Evolutionary conservation across 2,113 vertebrate genomes (phyloP), one percentile per base, ranked within the genome.

Genomic region (Trematomus loennbergii): DNA sequence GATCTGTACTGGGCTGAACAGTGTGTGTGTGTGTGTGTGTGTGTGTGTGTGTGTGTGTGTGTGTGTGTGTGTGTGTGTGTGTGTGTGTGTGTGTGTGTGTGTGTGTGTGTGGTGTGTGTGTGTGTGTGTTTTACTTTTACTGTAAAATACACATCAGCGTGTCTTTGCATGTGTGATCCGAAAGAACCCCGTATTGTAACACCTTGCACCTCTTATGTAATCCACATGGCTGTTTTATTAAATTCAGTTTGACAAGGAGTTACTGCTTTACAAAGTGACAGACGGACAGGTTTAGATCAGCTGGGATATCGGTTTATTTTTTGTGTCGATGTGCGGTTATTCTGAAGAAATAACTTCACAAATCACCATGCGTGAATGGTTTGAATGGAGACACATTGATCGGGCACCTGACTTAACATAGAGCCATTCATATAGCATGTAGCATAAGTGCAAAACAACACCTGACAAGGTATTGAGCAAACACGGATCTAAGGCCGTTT

Each of bases 21-120:
- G 81, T 76, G 78, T 87, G 90, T 83, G 83, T n/a, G 75, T 48
- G 57, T 45, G 49, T 70, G 63, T 72, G 20, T 40, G 54, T 50
- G 59, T 66, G 81, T 72, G 74, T 52, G 78, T 29, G 78, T 65
- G 57, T 72, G 62, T 70, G 59, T 52, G 49, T n/a, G n/a, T n/a
- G 36, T 50, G n/a, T n/a, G n/a, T n/a, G n/a, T n/a, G n/a, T 74
- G n/a, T n/a, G n/a, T n/a, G n/a, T 73, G 63, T 82, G n/a, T n/a
- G 58, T 55, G 70, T 73, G 63, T 67, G 17, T 48, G 54, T 52
- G 57, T 55, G 58, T 68, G 72, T 45, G 83, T 20, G 25, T 25
- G 25, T 3, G 29, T 3, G 0, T 46, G 4, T 36, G 29, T 60
- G 22, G 36, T 50, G n/a, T n/a, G n/a, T n/a, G n/a, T n/a, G n/a